These are phyloP conservation scores for Taxidea taxus DNA, from an alignment of 2,113 vertebrate genomes.

Conservation along the genomic window DNA sequence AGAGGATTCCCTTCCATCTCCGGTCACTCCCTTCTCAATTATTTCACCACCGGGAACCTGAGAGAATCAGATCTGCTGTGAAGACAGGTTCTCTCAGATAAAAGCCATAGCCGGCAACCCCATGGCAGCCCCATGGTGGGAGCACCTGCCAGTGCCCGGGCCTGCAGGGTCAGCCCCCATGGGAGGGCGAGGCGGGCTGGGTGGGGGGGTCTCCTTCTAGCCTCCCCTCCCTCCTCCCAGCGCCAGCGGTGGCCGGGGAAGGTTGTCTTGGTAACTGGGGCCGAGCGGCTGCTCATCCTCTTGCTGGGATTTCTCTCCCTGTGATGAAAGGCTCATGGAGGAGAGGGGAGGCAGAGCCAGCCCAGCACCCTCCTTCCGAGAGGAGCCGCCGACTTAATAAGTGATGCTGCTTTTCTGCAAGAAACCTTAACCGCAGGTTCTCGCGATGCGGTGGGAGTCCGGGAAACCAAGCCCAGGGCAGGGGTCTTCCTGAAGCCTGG, in stretches of 20 bases:
- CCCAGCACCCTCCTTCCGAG: accelerated
- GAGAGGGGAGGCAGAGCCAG: background rate
- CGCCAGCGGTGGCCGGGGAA: background rate
- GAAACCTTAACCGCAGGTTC: background rate
- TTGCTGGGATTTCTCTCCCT: background rate
- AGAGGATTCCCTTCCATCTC: background rate
- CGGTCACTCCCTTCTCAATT: background rate
- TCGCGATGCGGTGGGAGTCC: background rate
- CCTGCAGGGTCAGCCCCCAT: background rate
- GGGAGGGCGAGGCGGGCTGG: background rate
- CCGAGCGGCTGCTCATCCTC: background rate
- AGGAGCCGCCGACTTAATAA: background rate
- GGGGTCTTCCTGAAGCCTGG: background rate
- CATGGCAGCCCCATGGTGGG: background rate
- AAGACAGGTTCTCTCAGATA: background rate
- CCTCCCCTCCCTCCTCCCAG: background rate
- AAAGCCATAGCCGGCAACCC: background rate
- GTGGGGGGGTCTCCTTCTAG: background rate
- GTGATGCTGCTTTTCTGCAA: background rate
- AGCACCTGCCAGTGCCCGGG: background rate
- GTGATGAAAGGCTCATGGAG: background rate
- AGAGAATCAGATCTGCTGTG: background rate
- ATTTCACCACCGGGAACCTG: background rate
- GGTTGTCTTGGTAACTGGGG: conserved; percentile 55
- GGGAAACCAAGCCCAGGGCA: accelerated